phyloP scores from a whole-genome alignment of 2,113 vertebrate species.

The Brachyhypopomus occidentalis region DNA sequence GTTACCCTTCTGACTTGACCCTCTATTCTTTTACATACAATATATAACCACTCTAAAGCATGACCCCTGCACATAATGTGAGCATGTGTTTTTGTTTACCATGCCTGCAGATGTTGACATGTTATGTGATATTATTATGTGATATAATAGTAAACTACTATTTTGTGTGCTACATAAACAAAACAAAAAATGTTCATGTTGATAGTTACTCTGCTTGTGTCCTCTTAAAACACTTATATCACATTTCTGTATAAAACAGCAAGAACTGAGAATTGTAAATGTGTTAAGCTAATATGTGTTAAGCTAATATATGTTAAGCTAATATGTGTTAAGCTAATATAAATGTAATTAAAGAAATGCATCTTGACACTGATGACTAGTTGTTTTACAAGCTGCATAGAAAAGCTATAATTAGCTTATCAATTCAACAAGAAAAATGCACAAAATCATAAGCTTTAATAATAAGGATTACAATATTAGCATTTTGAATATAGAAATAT shows the following conservation, averaged over 20 bases:
- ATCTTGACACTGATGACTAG: not conserved
- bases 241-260: conserved; percentile 6
- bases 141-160: not conserved
- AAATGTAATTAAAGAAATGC: not conserved
- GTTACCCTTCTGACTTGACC: not conserved
- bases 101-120: not conserved
- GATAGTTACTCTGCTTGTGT: not conserved
- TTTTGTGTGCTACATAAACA: not conserved
- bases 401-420: not conserved
- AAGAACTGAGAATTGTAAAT: not conserved
- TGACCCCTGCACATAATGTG: not conserved
- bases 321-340: not conserved
- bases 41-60: not conserved
- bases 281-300: too few relatives aligned
- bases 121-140: not conserved
- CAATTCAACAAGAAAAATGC: not conserved
- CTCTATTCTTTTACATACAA: not conserved
- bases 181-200: not conserved
- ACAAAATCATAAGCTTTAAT: not conserved
- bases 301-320: not conserved
- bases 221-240: not conserved
- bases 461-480: not conserved
- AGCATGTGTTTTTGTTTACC: not conserved
- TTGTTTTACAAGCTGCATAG: not conserved
- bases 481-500: not conserved